Evolutionary conservation across 92 coral and sea anemone genomes (phyloP).

Genomic region (Hydrozoanthus gracilis): DNA sequence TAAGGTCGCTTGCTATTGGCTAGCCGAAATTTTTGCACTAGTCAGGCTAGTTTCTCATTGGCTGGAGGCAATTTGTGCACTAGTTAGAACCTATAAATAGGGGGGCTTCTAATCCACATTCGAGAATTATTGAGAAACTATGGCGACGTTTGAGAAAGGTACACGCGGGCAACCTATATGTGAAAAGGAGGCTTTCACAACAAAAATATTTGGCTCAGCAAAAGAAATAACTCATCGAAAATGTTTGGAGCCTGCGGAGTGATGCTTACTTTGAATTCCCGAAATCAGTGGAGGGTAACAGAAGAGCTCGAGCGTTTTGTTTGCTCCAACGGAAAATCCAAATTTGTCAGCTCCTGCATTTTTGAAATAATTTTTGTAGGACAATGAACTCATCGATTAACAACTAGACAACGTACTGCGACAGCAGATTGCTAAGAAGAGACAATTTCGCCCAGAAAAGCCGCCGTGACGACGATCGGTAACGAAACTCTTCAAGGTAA

Average conservation of each 20-base stretch:
- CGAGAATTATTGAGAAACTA: background rate
- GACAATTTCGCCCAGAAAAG: too few species aligned
- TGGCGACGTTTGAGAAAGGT: background rate
- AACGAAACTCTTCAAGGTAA: too few species aligned
- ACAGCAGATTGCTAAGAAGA: too few species aligned
- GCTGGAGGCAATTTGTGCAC: background rate
- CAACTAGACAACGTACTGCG: too few species aligned
- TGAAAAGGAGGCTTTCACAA: too few species aligned
- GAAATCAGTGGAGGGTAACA: slow-evolving; percentile 8
- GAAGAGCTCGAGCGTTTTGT: background rate
- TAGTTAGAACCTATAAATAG: background rate
- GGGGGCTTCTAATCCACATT: background rate
- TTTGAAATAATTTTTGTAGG: too few species aligned
- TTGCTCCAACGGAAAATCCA: too few species aligned
- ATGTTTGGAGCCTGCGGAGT: background rate
- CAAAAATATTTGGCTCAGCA: too few species aligned
- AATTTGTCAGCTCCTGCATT: too few species aligned
- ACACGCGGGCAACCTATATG: background rate
- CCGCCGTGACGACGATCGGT: too few species aligned
- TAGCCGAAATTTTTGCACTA: background rate
- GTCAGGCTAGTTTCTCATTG: background rate
- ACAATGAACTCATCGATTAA: too few species aligned
- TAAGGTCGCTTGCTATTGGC: slow-evolving; percentile 10
- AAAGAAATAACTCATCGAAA: background rate
- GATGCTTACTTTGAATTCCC: slow-evolving; percentile 21